These are phyloP conservation scores for Loriculus beryllinus DNA, from an alignment of 2,797 vertebrate genomes.

Conservation along the genomic window DNA sequence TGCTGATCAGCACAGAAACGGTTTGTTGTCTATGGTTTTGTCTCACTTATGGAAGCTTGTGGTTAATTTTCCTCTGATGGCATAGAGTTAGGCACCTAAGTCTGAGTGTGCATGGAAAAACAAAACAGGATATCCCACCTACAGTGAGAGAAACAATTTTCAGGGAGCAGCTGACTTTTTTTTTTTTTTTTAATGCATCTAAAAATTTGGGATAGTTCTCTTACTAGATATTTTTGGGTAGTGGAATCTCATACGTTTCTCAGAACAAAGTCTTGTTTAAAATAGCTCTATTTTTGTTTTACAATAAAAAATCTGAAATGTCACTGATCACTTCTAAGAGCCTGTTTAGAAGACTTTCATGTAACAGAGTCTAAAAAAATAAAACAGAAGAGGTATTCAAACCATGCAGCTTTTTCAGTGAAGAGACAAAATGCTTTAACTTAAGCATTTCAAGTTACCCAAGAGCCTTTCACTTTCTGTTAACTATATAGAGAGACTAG, in stretches of 20 bases:
- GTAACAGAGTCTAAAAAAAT: background rate
- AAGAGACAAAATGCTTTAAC: background rate
- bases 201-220: background rate
- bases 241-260: background rate
- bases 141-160: background rate
- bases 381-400: background rate
- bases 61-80: background rate
- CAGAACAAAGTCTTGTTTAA: background rate
- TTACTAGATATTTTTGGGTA: background rate
- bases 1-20: background rate
- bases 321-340: background rate
- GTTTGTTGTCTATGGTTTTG: background rate
- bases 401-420: background rate
- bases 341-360: background rate
- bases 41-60: background rate
- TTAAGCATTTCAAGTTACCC: background rate
- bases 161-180: background rate
- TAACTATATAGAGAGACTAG: background rate
- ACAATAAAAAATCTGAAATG: background rate
- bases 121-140: background rate
- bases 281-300: background rate
- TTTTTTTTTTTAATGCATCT: background rate
- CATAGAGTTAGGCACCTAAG: background rate
- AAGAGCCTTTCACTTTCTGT: background rate
- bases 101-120: background rate